Evolutionary conservation across 2,888 invertebrate species (phyloP), one percentile per base, ranked within the genome.

Genomic region (Mythimna loreyi): DNA sequence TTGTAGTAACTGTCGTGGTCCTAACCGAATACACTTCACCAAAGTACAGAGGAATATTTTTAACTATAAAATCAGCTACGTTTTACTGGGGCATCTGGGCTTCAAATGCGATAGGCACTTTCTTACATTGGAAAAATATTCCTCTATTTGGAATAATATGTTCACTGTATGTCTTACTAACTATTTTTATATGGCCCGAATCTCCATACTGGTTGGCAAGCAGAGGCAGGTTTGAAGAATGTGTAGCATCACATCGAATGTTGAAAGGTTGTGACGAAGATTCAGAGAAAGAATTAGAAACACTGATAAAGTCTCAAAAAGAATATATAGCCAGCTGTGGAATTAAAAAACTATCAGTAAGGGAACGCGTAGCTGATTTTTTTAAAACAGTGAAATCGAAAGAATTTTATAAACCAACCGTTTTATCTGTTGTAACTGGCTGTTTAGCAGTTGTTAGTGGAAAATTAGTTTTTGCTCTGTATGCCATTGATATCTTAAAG

Each of bases 401-500:
- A 68, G 83, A 85, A n/a, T 87, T 91, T 72, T 90, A 88, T 50
- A 89, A 88, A 55, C 91, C 91, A 0, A 65, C 82, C 0, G 21
- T 82, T 1, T 43, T 91, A 43, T 75, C 85, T 0, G 6, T 72
- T 7, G 28, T 85, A 0, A 76, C 85, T 4, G 80, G 79, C 2
- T 43, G 60, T 8, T 75, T 86, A 0, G 75, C 78, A 55, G 19
- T 84, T 28, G 80, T n/a, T 8, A n/a, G 81, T 8, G 91, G 92
- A 0, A 92, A 91, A 77, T 61, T 88, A 30, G 78, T 89, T 0
- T 89, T 82, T 60, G 79, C 85, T 4, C 60, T 90, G 0, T 92
- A 89, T 57, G 89, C 87, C 13, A 72, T 91, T 23, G 91, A 91
- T 66, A 87, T 91, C 23, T 78, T 90, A 16, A 89, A 87, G 49